phyloP scores from a whole-genome alignment of 2,113 vertebrate genomes.

The Acrocephalus kingi region DNA sequence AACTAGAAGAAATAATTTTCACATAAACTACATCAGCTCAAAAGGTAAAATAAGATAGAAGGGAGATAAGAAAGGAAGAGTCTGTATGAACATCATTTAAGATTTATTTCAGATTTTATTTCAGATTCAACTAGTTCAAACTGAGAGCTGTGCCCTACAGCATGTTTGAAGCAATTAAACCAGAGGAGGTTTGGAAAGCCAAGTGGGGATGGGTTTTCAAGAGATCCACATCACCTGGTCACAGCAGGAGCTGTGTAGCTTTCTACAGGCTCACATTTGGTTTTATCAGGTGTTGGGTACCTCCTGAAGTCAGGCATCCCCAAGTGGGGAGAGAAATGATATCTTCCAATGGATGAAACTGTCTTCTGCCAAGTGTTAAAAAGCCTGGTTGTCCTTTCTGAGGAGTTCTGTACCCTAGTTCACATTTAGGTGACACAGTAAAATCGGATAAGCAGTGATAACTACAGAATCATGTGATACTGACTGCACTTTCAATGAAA shows the following conservation, averaged over 20 bases:
- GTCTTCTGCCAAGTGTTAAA: background rate
- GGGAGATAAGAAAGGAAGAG: background rate
- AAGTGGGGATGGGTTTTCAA: background rate
- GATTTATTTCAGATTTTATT: background rate
- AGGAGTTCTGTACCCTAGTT: background rate
- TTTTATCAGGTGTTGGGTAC: background rate
- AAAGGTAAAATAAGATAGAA: background rate
- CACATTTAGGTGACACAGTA: background rate
- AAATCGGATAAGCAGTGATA: background rate
- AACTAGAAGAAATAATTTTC: background rate
- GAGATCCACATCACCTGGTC: background rate
- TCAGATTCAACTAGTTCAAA: background rate
- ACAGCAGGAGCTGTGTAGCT: fast-evolving
- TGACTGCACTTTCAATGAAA: background rate
- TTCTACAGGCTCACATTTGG: background rate
- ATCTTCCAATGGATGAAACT: background rate
- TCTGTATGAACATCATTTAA: fast-evolving
- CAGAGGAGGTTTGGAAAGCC: background rate
- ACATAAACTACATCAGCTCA: background rate
- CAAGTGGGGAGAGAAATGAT: background rate
- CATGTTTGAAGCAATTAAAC: background rate
- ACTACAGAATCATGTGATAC: background rate
- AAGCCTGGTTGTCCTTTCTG: background rate
- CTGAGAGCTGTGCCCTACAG: background rate
- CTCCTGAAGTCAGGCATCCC: background rate